Conservation (phyloP, 1,140 invertebrate species). For the Bombus huntii region DNA sequence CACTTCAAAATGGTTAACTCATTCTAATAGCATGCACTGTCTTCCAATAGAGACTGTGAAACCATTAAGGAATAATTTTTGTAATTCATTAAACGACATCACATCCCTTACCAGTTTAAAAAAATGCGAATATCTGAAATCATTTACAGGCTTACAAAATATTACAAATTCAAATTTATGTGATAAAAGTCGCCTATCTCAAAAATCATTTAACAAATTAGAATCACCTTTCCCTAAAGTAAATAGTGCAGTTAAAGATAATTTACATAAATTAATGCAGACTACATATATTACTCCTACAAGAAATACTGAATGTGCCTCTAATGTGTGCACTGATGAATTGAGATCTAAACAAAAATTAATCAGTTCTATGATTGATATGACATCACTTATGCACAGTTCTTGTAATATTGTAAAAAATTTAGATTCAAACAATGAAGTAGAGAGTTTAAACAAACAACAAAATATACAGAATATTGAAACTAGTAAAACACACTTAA, state of each 20-base stretch:
- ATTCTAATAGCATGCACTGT: constrained; percentile 76
- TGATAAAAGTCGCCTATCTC: constrained; percentile 58
- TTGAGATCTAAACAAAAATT: constrained; percentile 57
- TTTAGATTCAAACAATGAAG: constrained; percentile 56
- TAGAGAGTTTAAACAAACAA: constrained; percentile 64
- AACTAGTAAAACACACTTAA: constrained; percentile 58
- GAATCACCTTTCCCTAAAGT: constrained; percentile 58
- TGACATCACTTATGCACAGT: constrained; percentile 63
- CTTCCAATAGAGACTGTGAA: constrained; percentile 67
- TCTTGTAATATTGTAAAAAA: constrained; percentile 50
- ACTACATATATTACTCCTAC: constrained; percentile 51
- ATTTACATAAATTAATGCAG: constrained; percentile 43
- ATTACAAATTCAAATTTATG: constrained; percentile 61
- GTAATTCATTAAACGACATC: constrained; percentile 76
- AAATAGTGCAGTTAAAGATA: constrained; percentile 64
- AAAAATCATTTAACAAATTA: constrained; percentile 62
- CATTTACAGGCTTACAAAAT: constrained; percentile 69
- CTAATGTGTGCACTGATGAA: constrained; percentile 42
- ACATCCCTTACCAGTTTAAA: constrained; percentile 70
- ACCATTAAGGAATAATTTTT: constrained; percentile 69
- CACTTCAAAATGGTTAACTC: constrained; percentile 57
- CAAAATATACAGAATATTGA: constrained; percentile 54
- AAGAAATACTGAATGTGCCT: constrained; percentile 41
- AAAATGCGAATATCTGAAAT: constrained; percentile 71
- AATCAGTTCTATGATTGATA: constrained; percentile 70